phyloP scores from a whole-genome alignment of 2,797 vertebrate species.

The Tenualosa thibaudeaui region DNA sequence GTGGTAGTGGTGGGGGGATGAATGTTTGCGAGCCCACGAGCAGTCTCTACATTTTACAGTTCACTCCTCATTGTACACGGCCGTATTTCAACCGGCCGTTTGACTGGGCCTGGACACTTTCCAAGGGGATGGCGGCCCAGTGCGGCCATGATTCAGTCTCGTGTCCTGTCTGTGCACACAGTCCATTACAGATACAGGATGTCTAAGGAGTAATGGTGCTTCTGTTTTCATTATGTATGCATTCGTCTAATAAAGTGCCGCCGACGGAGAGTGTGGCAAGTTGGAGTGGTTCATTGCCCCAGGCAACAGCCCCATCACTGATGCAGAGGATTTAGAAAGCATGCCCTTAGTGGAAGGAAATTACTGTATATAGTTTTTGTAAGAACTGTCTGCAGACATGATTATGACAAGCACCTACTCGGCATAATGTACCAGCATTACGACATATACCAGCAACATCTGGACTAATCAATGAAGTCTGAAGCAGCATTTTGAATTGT shows the following conservation, averaged over 20 bases:
- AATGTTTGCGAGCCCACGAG: conserved; percentile 41
- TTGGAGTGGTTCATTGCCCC: conserved; percentile 23
- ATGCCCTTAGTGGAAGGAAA: conserved; percentile 17
- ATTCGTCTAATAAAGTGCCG: neutral
- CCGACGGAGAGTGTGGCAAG: conserved; percentile 17
- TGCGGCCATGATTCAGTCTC: conserved; percentile 8
- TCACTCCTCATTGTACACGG: conserved; percentile 13
- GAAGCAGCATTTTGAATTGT: neutral
- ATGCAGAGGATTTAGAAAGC: conserved; percentile 35
- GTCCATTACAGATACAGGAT: conserved; percentile 1
- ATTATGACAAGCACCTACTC: neutral
- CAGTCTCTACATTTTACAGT: conserved; percentile 36
- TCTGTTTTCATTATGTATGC: conserved; percentile 17
- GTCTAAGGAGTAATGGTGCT: neutral
- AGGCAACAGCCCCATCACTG: conserved; percentile 34
- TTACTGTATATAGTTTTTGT: conserved; percentile 1
- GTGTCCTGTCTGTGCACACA: neutral
- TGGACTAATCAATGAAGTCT: neutral
- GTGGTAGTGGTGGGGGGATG: conserved; percentile 13
- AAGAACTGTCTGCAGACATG: neutral
- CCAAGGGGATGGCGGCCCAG: neutral
- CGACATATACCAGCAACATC: neutral
- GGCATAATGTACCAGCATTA: neutral
- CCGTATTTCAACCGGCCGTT: neutral
- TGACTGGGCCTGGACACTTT: neutral